Base-by-base conservation (phyloP, 2,888 invertebrate genomes). In the Pachymerium ferrugineum region DNA sequence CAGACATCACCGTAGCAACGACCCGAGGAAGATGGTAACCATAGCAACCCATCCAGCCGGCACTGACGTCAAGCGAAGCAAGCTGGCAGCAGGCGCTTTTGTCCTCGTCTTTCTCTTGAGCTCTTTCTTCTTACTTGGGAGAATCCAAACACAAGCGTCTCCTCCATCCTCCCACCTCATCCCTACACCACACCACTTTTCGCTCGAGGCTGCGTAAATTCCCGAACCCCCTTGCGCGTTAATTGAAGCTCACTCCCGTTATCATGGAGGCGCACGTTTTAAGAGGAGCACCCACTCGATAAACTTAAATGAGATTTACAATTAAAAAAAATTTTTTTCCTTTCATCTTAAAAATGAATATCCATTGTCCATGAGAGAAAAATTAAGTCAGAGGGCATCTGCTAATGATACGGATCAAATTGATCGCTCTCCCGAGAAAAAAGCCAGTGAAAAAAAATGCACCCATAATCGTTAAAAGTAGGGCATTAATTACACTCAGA, bases 31-130 rank as follows among this genome's bases (percentile, higher is more conserved):
- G 54, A 54, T 54, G 54, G 54, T 54, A 10, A 14, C 25, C 54
- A 54, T 54, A 28, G 10, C 54, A 54, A 54, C 54, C 38, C 14
- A 38, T 38, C 38, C 38, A 6, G 47, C 54, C 19, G 54, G 8
- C 54, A 25, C 22, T 54, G 54, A 54, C 54, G 54, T 54, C 54
- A 54, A 54, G 25, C 54, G 54, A 25, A 25, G 54, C 54, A 54
- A 54, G 54, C 54, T 14, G 47, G 47, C 47, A 69, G 33, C 69
- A 69, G 31, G 69, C 69, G 69, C 69, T 69, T 69, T 69, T 69
- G 30, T 33, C 69, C 69, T 69, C 69, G 69, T 69, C 33, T 69
- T 69, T 69, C 30, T 69, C 69, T 31, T 69, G 69, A 69, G 69
- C 33, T 69, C 69, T 30, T 69, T 30, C 69, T 54, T 54, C 54